Evolutionary conservation across 2,888 invertebrate genomes (phyloP).

Genomic region (Pachycephus smyrnensis): DNA sequence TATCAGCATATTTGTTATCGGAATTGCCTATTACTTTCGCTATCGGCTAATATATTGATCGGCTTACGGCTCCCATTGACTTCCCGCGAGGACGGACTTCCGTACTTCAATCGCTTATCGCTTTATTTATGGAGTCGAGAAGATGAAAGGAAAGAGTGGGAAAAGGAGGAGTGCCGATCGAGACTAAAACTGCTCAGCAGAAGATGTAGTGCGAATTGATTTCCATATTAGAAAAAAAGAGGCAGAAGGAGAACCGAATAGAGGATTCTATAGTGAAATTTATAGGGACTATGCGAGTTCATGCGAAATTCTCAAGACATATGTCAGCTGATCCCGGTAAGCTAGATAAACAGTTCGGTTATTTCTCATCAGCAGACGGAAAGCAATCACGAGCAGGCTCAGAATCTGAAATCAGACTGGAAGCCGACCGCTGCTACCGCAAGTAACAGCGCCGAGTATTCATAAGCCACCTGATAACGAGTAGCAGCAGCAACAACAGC

Average conservation of each 20-base stretch:
- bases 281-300: not conserved
- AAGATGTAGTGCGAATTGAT: not conserved
- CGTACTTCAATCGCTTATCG: not conserved
- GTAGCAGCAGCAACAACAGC: not conserved
- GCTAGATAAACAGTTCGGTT: too few species aligned
- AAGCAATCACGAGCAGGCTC: too few species aligned
- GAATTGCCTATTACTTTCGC: constrained; percentile 22
- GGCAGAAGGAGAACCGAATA: not conserved
- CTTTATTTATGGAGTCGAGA: not conserved
- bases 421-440: not conserved
- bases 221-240: not conserved
- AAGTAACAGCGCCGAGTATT: not conserved
- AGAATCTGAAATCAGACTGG: not conserved
- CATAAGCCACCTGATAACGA: not conserved
- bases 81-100: constrained; percentile 1
- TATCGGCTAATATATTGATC: constrained; percentile 21
- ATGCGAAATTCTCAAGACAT: not conserved
- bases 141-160: not conserved
- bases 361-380: too few species aligned
- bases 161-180: not conserved
- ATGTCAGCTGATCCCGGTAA: not conserved
- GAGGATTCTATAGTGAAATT: not conserved
- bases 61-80: constrained; percentile 19
- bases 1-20: constrained; percentile 23
- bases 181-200: not conserved